Evolutionary conservation across 2,888 invertebrate species (phyloP), one percentile per base, ranked within the genome.

Genomic region (Cheilosia pagana): DNA sequence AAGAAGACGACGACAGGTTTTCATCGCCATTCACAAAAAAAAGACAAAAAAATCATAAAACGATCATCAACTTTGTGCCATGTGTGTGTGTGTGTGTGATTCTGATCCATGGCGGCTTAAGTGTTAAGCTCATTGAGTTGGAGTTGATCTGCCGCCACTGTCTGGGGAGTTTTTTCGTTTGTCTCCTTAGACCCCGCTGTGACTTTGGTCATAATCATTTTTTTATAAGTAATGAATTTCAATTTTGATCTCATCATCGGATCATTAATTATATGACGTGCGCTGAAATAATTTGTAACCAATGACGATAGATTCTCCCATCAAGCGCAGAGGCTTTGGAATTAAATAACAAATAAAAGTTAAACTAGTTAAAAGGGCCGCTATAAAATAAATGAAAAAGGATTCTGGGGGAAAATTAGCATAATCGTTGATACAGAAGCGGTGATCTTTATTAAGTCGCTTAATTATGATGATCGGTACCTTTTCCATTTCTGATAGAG

Each of bases 241-340:
- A 71, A 76, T 76, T 52, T 81, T 55, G 16, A 67, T 85, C 81
- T 68, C 67, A 85, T 81, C 71, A 81, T 70, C 75, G 65, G 45
- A 76, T 81, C 81, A 85, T 85, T 81, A 85, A 75, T 85, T 70
- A 85, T 75, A 76, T 75, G 52, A n/a, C 75, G 70, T 65, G 68
- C 81, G 48, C 16, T 79, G 50, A 81, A 55, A 70, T 71, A 76
- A 76, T 76, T 72, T 85, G 67, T 81, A 76, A 28, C 19, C 59
- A 67, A 21, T 48, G 31, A 19, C 4, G 3, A n/a, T 21, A 12
- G 7, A 12, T 28, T 50, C 14, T 8, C n/a, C 10, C 43, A 16
- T 65, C 10, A 8, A 10, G 16, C 16, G 10, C 10, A 0, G 0
- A 3, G 45, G 16, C 23, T 21, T 74, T 50, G 23, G 39, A 53